Base-by-base conservation (phyloP, 2,888 invertebrate species). In the Pyrrhia umbra region DNA sequence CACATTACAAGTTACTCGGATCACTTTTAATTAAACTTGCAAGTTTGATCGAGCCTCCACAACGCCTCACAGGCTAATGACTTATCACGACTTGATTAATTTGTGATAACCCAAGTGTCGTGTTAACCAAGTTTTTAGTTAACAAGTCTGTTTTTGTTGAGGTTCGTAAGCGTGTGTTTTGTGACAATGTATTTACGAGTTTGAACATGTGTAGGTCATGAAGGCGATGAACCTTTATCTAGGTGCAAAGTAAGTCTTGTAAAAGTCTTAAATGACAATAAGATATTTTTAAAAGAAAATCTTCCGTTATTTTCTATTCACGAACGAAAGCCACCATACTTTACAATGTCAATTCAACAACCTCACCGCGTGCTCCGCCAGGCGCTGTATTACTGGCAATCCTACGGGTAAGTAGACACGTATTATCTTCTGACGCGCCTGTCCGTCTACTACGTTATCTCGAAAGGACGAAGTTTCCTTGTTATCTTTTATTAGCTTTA, bases 11-110 rank as follows among this genome's bases (percentile, higher is more conserved):
- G 71, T 69, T 62, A 58, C 68, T 66, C 55, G 66, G 66, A 68
- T 79, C 80, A 65, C 68, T 71, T 79, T 79, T 79, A 79, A 80
- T 79, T 79, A 79, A 77, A 80, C 71, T 80, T 80, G 75, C 71
- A 75, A 80, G 55, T 80, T 75, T 67, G 75, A 80, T 80, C 59
- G 62, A 67, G 72, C 30, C 66, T 68, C 68, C 67, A 61, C 47
- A 58, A 59, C 67, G 64, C 60, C 50, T 61, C 49, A 37, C 57
- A 40, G 34, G 27, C 70, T 77, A 67, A 79, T 77, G 63, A 67
- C 71, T 71, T 75, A 68, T 75, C 71, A 80, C 60, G 75, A 63
- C 75, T 77, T 71, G 75, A 79, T 80, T 80, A 77, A 79, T 79
- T 77, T 63, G 71, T 71, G 68, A 75, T 75, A 79, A 71, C 62